phyloP scores from a whole-genome alignment of 2,113 vertebrate genomes.

The Athene noctua region DNA sequence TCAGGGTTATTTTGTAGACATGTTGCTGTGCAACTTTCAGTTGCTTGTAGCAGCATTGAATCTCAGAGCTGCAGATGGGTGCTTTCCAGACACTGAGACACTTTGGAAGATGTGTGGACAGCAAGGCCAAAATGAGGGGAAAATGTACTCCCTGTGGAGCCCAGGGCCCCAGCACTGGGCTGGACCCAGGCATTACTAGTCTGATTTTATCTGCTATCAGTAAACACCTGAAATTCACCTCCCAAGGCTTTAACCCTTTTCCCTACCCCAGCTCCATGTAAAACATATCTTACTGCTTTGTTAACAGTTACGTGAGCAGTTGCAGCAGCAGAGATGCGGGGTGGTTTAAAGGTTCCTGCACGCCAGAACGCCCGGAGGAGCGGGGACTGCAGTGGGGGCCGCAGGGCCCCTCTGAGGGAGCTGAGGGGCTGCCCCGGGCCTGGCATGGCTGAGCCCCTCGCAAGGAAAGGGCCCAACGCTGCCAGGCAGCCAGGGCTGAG shows the following conservation, averaged over 20 bases:
- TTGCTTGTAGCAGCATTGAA: not conserved
- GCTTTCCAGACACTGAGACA: not conserved
- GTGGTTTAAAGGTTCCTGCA: not conserved
- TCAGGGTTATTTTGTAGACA: not conserved
- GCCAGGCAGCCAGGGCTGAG: not conserved
- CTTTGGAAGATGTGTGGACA: not conserved
- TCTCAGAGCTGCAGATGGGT: rapidly evolving
- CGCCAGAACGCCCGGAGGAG: rapidly evolving
- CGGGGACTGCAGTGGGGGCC: no score
- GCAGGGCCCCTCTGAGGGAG: no score
- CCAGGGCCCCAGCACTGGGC: rapidly evolving
- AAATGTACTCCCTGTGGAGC: rapidly evolving
- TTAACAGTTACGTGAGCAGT: not conserved
- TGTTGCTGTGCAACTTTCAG: not conserved
- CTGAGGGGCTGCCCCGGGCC: no score
- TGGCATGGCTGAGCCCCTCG: no score
- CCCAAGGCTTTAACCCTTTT: not conserved
- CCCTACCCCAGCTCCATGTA: not conserved
- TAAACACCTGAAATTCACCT: not conserved
- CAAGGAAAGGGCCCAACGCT: not conserved
- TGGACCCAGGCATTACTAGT: no score
- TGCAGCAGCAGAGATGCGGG: not conserved
- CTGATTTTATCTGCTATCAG: not conserved
- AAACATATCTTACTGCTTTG: not conserved
- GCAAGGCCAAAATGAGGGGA: not conserved